Conservation (phyloP, 1,140 invertebrate genomes). For the Trachelipus rathkii region DNA sequence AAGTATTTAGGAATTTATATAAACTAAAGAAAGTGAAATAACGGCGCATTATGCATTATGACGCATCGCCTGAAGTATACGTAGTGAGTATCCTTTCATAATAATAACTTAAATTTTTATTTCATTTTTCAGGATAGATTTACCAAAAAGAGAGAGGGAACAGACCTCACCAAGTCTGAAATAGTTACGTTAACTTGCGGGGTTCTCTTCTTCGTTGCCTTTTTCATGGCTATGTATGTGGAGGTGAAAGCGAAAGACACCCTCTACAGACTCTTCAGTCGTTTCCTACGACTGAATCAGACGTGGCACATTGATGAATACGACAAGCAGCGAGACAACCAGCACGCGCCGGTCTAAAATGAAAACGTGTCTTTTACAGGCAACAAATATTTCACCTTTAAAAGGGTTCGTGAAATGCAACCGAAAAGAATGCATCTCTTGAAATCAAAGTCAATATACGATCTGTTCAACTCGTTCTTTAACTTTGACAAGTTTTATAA, state of each 20-base stretch:
- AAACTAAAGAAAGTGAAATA: too few relatives aligned
- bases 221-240: conserved; percentile 59
- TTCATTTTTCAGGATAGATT: conserved; percentile 28
- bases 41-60: too few relatives aligned
- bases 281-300: conserved; percentile 56
- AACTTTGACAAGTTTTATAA: too few relatives aligned
- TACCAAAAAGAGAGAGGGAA: conserved; percentile 48
- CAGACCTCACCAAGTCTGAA: conserved; percentile 54
- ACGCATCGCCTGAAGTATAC: too few relatives aligned
- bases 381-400: too few relatives aligned
- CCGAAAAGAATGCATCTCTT: too few relatives aligned
- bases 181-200: conserved; percentile 56
- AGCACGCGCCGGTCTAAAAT: conserved; percentile 3
- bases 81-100: too few relatives aligned
- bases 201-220: conserved; percentile 57
- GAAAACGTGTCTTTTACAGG: too few relatives aligned
- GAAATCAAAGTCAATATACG: too few relatives aligned
- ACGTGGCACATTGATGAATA: conserved; percentile 57
- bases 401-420: too few relatives aligned
- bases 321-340: conserved; percentile 48
- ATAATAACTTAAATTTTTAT: neutral
- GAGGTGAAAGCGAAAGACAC: conserved; percentile 57
- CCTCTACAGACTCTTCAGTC: conserved; percentile 53
- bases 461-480: too few relatives aligned
- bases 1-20: too few relatives aligned